Conservation (phyloP, 2,113 vertebrate species). For the Parotia lawesii region DNA sequence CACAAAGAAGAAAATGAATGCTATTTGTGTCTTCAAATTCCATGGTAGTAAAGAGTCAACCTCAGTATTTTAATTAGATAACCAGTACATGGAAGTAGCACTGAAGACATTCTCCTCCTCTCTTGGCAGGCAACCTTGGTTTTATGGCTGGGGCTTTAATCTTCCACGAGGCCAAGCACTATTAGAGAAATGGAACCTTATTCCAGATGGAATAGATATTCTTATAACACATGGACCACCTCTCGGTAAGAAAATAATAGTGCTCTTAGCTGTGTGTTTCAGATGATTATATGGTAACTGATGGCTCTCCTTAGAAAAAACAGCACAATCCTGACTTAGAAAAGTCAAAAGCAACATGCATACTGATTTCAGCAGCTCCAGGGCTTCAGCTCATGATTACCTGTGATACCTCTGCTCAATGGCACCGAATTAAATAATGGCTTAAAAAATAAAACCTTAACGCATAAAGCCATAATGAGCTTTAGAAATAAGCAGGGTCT, state of each 20-base stretch:
- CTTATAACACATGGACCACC: constrained; percentile 95
- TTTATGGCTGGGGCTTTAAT: constrained; percentile 97
- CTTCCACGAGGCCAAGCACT: constrained; percentile 92
- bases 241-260: constrained; percentile 81
- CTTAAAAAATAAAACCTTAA: not conserved
- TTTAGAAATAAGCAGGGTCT: not conserved
- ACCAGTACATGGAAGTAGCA: constrained; percentile 36
- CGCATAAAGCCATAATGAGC: not conserved
- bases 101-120: constrained; percentile 49
- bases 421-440: not conserved
- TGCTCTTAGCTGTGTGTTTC: constrained; percentile 20
- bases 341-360: not conserved
- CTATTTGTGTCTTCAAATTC: constrained; percentile 10
- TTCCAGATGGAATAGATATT: constrained; percentile 91
- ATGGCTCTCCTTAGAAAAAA: not conserved
- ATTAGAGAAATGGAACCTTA: constrained; percentile 97
- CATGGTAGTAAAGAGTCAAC: not conserved
- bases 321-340: not conserved
- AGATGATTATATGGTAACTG: not conserved
- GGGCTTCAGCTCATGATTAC: not conserved
- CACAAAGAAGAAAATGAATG: constrained; percentile 12
- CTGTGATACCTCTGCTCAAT: not conserved
- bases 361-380: not conserved
- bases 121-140: constrained; percentile 93
- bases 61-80: constrained; percentile 22